A percentile compares a stretch with the other conserved stretches of the same genome.
These are phyloP conservation scores for Rhinolophus sinicus DNA, from an alignment of 2,113 vertebrate species.

Conservation along the genomic window DNA sequence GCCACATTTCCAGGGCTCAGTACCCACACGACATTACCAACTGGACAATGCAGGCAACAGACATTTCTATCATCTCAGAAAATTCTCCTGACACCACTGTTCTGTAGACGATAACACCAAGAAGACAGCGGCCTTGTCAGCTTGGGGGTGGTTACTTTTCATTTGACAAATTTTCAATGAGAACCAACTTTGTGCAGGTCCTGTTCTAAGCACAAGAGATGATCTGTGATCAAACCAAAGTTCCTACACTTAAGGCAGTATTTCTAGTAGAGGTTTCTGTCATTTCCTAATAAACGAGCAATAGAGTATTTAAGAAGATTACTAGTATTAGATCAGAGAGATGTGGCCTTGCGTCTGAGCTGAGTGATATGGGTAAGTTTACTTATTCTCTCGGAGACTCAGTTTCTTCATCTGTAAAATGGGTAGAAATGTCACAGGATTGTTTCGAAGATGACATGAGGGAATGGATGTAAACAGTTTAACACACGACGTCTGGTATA, in stretches of 20 bases:
- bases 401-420: not conserved
- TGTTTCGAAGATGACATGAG: not conserved
- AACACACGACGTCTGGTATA: not conserved
- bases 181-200: not conserved
- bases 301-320: not conserved
- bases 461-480: not conserved
- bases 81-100: too few species aligned
- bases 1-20: not conserved
- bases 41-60: not conserved
- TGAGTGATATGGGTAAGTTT: fast-evolving
- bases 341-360: not conserved
- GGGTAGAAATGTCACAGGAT: not conserved
- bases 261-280: fast-evolving
- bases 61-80: not conserved
- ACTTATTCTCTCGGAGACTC: not conserved
- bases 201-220: not conserved
- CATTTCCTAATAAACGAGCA: not conserved
- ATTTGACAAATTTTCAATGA: not conserved
- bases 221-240: not conserved
- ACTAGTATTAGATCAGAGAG: not conserved
- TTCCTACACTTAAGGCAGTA: not conserved
- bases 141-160: too few species aligned
- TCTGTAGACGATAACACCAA: not conserved
- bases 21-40: not conserved
- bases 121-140: not conserved